Evolutionary conservation across 92 coral and sea anemone genomes (phyloP), one percentile per base, ranked within the genome.

Genomic region (Virgularia gustaviana): DNA sequence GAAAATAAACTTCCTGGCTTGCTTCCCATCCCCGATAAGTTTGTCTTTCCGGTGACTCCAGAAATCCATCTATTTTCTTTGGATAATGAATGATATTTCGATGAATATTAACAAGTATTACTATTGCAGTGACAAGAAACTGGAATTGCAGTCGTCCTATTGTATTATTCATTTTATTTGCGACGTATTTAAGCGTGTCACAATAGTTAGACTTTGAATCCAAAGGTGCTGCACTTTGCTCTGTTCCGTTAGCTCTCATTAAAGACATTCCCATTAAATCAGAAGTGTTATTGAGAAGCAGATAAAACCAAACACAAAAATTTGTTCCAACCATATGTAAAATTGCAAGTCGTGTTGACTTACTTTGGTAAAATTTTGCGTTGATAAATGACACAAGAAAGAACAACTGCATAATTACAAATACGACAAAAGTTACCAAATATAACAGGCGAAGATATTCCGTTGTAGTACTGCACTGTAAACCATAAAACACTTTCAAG

Each of bases 291-390:
- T n/a, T n/a, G n/a, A n/a, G n/a, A n/a, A 31, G 20, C 22, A 20
- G 35, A 66, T 43, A 42, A 42, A 66, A 24, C 11, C 47, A 47
- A 44, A 66, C 73, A 2, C 57, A 66, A 57, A 44, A 18, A 27
- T 66, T 66, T 44, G 73, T 37, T 16, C 73, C 73, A 66, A 66
- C 49, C 73, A 66, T 66, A n/a, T 66, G 73, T 24, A 66, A 13
- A 29, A 66, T 57, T 2, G 73, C 57, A 20, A 66, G 58, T 44
- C 49, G 27, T 43, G 58, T 41, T 1, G 73, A 66, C 23, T 57
- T 66, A 10, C 31, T 66, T 44, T 39, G 56, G 18, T 25, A 34
- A 66, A 66, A 66, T 66, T 33, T 37, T 29, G 73, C 73, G 49
- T 44, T 47, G 11, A 44, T 19, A 44, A 66, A 66, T 44, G 49